Evolutionary conservation across 2,797 vertebrate genomes (phyloP).

Genomic region (Leuciscus waleckii): DNA sequence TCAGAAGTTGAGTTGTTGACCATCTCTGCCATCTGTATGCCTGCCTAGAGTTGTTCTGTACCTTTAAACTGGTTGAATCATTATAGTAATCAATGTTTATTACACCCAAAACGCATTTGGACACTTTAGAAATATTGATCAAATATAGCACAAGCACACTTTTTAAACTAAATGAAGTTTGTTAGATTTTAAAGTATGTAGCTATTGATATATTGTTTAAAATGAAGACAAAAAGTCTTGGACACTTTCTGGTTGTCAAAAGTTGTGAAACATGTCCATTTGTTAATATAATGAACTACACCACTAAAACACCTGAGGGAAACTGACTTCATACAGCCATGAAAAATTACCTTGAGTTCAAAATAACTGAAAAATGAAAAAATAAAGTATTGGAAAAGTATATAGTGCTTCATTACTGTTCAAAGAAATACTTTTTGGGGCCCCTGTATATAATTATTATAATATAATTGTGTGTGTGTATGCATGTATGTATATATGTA

Average conservation of each 20-base stretch:
- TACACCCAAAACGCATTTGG: no score
- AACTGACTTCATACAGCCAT: not conserved
- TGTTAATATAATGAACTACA: not conserved
- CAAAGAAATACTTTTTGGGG: no score
- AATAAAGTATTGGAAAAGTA: not conserved
- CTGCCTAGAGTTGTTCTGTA: not conserved
- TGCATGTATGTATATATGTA: no score
- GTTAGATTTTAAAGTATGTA: not conserved
- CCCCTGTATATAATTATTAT: no score
- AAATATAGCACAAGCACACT: not conserved
- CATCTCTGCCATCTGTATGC: conserved; percentile 11
- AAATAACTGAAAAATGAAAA: not conserved
- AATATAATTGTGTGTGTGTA: no score
- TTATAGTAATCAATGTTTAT: not conserved
- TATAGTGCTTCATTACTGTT: not conserved
- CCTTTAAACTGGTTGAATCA: not conserved
- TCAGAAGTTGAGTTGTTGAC: conserved; percentile 33
- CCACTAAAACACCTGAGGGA: not conserved
- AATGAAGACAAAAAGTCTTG: not conserved
- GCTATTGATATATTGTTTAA: not conserved
- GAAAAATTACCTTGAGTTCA: not conserved
- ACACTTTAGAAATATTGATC: not conserved
- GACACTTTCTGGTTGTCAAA: not conserved
- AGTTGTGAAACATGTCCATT: not conserved
- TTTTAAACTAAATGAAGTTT: not conserved